Evolutionary conservation across 2,888 invertebrate species (phyloP), one percentile per base, ranked within the genome.

Genomic region (Lasiommata megera): DNA sequence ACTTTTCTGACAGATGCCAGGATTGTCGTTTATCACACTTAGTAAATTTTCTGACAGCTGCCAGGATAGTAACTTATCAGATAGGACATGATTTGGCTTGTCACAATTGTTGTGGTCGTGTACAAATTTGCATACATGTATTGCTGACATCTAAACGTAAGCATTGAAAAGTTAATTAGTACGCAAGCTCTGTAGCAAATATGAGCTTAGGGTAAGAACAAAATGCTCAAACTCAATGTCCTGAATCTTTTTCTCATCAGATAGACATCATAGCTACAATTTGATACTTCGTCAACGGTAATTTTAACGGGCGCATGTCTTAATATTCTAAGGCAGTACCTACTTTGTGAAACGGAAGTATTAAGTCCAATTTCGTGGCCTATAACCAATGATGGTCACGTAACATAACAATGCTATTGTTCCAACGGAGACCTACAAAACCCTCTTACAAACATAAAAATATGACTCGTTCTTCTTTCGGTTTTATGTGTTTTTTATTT

Each of bases 221-320:
- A 5, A 41, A 17, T 6, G 1, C 3, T 17, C 12, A 23, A 12
- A 1, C 1, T 41, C 23, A 7, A n/a, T 7, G 14, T 50, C 38
- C 38, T 37, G 1, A 38, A 38, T 9, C 6, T 51, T 38, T 28
- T 1, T 1, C 11, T 3, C 6, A 38, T 9, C 3, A 1, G 7
- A 11, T n/a, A 14, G 41, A 17, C 52, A 52, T 17, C 17, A 8
- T 41, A 41, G 66, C 61, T 64, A 61, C 54, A 57, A 52, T 58
- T 64, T 54, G 54, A 43, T 53, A 50, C 18, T 34, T 60, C 48
- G 31, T 63, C 58, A 81, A 82, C 77, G 79, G 82, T 74, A 79
- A 68, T 72, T 73, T 61, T 82, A 84, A 84, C 83, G 83, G 82
- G 50, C 57, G 54, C 58, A 36, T 61, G 58, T 61, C 70, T 84